Conservation (phyloP, 2,888 invertebrate species). For the Coenonympha arcania region DNA sequence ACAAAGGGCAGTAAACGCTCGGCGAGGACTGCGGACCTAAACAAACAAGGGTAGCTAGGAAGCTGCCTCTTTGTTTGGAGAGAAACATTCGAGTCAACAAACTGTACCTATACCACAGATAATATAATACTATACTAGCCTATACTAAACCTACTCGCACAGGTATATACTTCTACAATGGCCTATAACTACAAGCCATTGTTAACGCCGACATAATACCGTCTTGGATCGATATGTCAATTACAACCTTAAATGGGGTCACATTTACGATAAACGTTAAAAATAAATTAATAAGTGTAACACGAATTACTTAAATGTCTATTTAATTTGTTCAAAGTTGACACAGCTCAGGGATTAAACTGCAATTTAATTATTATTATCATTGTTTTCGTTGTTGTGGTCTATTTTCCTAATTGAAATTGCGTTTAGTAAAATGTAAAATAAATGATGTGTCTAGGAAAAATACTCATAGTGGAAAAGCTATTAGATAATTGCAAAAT, state of each 20-base stretch:
- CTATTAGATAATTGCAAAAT: not conserved
- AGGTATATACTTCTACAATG: no score
- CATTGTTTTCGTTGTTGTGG: not conserved
- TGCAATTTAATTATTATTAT: not conserved
- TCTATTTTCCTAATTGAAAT: no score
- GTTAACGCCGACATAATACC: constrained; percentile 22
- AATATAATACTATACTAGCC: not conserved
- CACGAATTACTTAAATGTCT: not conserved
- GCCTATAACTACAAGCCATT: constrained; percentile 9
- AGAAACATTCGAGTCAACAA: constrained; percentile 70
- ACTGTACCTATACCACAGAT: constrained; percentile 37
- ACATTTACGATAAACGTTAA: not conserved
- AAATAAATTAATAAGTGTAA: not conserved
- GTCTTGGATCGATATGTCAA: constrained; percentile 25
- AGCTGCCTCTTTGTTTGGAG: constrained; percentile 70
- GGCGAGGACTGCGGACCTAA: constrained; percentile 67
- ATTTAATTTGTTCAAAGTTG: not conserved
- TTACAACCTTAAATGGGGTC: constrained; percentile 14
- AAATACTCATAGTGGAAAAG: not conserved
- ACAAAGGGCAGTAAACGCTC: constrained; percentile 72
- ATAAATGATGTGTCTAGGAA: no score
- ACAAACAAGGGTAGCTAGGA: constrained; percentile 74
- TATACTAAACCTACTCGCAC: not conserved
- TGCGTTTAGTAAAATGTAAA: no score
- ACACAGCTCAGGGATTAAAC: constrained; percentile 1